A percentile compares a stretch with the other conserved stretches of the same genome.
Conservation (phyloP, 2,888 invertebrate genomes). For the Crematogaster levior region DNA sequence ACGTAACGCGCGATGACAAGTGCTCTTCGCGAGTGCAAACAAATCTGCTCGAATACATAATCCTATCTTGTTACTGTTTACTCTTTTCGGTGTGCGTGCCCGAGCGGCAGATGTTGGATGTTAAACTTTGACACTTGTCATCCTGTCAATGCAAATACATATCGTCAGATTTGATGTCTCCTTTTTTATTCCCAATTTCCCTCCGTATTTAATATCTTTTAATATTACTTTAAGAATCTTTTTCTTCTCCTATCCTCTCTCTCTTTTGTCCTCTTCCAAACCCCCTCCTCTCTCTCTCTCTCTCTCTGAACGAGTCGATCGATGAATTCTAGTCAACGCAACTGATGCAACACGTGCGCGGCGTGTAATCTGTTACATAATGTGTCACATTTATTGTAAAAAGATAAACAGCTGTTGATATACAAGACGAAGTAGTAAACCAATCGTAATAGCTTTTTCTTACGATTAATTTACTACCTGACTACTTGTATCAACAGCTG, state of each 20-base stretch:
- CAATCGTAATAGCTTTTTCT: too few relatives aligned
- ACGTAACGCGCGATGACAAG: slow-evolving; percentile 21
- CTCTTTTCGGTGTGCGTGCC: neutral
- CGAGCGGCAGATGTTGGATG: slow-evolving; percentile 24
- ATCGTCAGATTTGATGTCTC: neutral
- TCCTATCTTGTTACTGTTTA: slow-evolving; percentile 18
- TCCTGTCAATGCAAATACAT: neutral
- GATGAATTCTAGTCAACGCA: neutral
- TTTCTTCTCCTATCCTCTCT: neutral
- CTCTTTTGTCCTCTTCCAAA: neutral
- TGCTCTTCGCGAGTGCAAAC: neutral
- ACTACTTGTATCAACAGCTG: too few relatives aligned
- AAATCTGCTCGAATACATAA: slow-evolving; percentile 31
- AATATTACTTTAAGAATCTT: neutral
- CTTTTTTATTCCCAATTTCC: neutral
- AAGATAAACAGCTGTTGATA: slow-evolving; percentile 17
- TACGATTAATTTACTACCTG: too few relatives aligned
- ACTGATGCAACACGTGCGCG: slow-evolving; percentile 25
- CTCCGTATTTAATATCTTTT: neutral
- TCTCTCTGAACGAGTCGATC: neutral
- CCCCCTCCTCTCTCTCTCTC: too few relatives aligned
- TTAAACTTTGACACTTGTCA: slow-evolving; percentile 13
- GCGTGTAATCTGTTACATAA: slow-evolving; percentile 25
- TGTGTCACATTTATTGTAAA: slow-evolving; percentile 15
- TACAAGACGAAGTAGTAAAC: neutral